phyloP scores from a whole-genome alignment of 1,140 invertebrate species.

The Aphaenogaster rudis region DNA sequence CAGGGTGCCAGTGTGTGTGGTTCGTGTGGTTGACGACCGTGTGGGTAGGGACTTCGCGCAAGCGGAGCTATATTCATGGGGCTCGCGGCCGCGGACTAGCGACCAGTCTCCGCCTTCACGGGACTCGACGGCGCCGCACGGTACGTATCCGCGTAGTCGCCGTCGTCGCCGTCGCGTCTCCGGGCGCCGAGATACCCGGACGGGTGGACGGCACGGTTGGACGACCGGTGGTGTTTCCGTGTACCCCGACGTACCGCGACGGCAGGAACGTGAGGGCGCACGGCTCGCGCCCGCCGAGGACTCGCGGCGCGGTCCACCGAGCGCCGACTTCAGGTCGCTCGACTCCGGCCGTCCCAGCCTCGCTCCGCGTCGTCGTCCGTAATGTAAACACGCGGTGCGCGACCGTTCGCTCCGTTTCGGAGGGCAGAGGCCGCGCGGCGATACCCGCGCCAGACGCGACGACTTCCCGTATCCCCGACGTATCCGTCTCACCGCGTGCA shows the following conservation, averaged over 20 bases:
- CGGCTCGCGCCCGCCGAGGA: constrained; percentile 67
- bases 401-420: neutral
- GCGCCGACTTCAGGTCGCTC: constrained; percentile 55
- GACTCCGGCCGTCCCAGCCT: neutral
- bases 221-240: neutral
- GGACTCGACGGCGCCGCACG: constrained; percentile 27
- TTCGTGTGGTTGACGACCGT: constrained; percentile 18
- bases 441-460: neutral
- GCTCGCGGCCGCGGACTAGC: constrained; percentile 9
- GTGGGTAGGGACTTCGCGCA: constrained; percentile 23
- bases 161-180: neutral
- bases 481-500: neutral
- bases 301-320: constrained; percentile 71
- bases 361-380: neutral
- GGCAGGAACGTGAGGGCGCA: constrained; percentile 69
- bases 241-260: constrained; percentile 10
- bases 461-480: neutral
- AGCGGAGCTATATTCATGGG: constrained; percentile 28
- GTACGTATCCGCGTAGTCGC: constrained; percentile 41
- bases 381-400: constrained; percentile 20
- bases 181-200: neutral
- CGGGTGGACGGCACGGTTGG: neutral
- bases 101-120: constrained; percentile 35
- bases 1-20: constrained; percentile 29
- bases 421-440: neutral